Evolutionary conservation across 2,797 vertebrate genomes (phyloP).

Genomic region (Scomberomorus guttatus): DNA sequence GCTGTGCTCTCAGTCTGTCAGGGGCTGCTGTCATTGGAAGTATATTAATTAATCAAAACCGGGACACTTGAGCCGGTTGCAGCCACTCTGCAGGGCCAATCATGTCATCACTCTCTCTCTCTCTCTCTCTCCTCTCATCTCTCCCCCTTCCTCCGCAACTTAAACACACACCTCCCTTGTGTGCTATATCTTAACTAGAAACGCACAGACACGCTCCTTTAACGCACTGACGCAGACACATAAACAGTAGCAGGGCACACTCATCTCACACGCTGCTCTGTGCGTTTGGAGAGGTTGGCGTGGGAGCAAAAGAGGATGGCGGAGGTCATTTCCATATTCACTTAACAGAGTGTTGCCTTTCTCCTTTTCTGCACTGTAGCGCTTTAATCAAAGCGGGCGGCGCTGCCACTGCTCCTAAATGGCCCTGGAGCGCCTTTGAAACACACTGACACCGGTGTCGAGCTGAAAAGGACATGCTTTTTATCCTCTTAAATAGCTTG

Average conservation of each 20-base stretch:
- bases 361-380: conserved; percentile 68
- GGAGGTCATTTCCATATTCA: conserved; percentile 81
- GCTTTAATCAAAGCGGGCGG: conserved; percentile 78
- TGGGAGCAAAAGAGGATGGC: conserved; percentile 52
- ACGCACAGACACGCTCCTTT: conserved; percentile 9
- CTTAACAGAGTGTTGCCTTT: conserved; percentile 69
- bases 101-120: conserved; percentile 27
- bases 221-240: conserved; percentile 10
- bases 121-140: neutral
- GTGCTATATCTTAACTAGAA: conserved; percentile 27
- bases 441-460: conserved; percentile 74
- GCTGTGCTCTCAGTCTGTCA: conserved; percentile 29
- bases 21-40: conserved; percentile 36
- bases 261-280: conserved; percentile 23
- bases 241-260: conserved; percentile 42
- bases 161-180: conserved; percentile 15
- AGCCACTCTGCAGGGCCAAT: conserved; percentile 28
- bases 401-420: conserved; percentile 69
- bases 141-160: conserved; percentile 2
- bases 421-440: conserved; percentile 79
- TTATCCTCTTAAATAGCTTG: conserved; percentile 80
- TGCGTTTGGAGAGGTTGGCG: conserved; percentile 55
- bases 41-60: conserved; percentile 68
- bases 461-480: conserved; percentile 79
- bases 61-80: conserved; percentile 39